Evolutionary conservation across 2,888 invertebrate species (phyloP).

Genomic region (Mythimna vitellina): DNA sequence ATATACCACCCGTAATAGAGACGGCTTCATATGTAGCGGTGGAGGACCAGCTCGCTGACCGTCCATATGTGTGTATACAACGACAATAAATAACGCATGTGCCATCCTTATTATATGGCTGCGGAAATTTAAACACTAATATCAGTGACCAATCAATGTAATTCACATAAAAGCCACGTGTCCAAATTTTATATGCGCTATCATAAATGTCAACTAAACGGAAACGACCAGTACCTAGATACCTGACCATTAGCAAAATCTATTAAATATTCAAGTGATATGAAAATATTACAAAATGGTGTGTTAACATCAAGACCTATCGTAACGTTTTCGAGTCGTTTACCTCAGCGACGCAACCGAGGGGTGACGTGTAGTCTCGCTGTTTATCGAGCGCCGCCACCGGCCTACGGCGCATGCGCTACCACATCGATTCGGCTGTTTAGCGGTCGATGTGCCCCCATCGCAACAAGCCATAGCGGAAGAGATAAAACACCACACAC

Average conservation of each 20-base stretch:
- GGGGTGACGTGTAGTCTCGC: slow-evolving; percentile 80
- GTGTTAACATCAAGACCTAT: slow-evolving; percentile 80
- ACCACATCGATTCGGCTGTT: slow-evolving; percentile 71
- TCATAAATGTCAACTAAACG: slow-evolving; percentile 21
- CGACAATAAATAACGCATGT: slow-evolving; percentile 23
- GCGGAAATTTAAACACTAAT: slow-evolving; percentile 17
- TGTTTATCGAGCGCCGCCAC: slow-evolving; percentile 74
- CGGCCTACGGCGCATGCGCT: slow-evolving; percentile 74
- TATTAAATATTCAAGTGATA: slow-evolving; percentile 52
- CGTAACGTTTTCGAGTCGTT: slow-evolving; percentile 85
- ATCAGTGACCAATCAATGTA: slow-evolving; percentile 22
- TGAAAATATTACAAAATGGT: slow-evolving; percentile 59
- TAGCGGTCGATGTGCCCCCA: slow-evolving; percentile 70
- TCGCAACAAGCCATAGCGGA: slow-evolving; percentile 61
- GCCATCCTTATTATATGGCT: slow-evolving; percentile 4
- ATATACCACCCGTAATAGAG: background rate
- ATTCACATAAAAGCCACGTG: slow-evolving; percentile 22
- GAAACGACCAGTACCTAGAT: slow-evolving; percentile 15
- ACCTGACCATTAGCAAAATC: slow-evolving; percentile 28
- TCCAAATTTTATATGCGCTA: slow-evolving; percentile 19
- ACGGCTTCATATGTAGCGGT: background rate
- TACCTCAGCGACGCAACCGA: slow-evolving; percentile 78
- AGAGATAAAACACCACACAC: slow-evolving; percentile 52
- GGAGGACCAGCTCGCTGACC: slow-evolving; percentile 2
- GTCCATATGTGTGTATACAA: slow-evolving; percentile 4